Evolutionary conservation across 2,888 invertebrate genomes (phyloP), one percentile per base, ranked within the genome.

Genomic region (Aricia artaxerxes): DNA sequence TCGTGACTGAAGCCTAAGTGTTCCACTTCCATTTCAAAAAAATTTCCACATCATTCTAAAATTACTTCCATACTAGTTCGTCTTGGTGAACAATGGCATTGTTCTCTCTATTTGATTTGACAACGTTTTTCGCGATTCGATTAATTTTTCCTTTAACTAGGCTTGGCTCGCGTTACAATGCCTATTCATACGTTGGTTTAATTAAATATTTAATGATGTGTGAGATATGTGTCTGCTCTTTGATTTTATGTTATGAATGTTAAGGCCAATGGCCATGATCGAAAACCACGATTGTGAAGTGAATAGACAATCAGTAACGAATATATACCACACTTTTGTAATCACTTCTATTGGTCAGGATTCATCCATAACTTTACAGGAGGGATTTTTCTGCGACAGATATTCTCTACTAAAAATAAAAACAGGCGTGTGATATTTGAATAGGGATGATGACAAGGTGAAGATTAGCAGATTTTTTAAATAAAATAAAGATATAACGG

Each of bases 111-210:
- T 75, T 75, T 53, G 75, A 75, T 49, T 75, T 75, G 31, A 44
- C 75, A 75, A 31, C 53, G 75, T 75, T 75, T 75, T 75, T 31
- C 49, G 75, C n/a, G 49, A 75, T 75, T 75, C 75, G 75, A 31
- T 75, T 75, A 75, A 49, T 75, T 49, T 49, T 75, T 13, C 64
- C 64, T 64, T 61, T 64, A 31, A 64, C 64, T 64, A 31, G 64
- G 64, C 64, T 64, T 11, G 64, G 64, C 61, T 61, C 24, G 24
- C 9, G 31, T 64, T 4, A 64, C 64, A 64, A 64, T 35, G 64
- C 64, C 64, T 11, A 49, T 73, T 73, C 73, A 40, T 24, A 64
- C 31, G 31, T 2, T 9, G 64, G 31, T 64, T 31, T 35, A 64
- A 64, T 64, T 31, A 64, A 9, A 64, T n/a, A 31, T 64, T 64